A percentile compares a stretch with the other conserved stretches of the same genome.
These are phyloP conservation scores for Brachionus sp. DNA, from an alignment of 1,140 invertebrate species.

Conservation along the genomic window DNA sequence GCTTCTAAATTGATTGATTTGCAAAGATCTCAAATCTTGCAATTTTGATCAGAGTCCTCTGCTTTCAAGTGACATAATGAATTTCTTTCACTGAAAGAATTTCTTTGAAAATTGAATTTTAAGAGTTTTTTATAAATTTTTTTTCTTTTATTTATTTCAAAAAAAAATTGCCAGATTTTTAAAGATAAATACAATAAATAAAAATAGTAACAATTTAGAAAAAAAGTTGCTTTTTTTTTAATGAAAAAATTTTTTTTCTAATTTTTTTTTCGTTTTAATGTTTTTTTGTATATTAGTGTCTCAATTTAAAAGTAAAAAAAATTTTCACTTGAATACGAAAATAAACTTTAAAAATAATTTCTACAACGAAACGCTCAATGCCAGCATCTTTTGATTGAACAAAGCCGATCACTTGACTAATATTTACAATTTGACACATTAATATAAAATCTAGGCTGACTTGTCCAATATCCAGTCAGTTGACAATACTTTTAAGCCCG, in stretches of 20 bases:
- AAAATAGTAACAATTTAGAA: not conserved
- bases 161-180: slow-evolving; percentile 48
- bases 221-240: not conserved
- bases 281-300: not conserved
- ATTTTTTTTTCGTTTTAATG: not conserved
- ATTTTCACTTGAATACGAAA: slow-evolving; percentile 16
- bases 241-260: not conserved
- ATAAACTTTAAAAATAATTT: slow-evolving; percentile 12
- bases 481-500: not conserved
- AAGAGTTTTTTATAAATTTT: too few species aligned
- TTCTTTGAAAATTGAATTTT: too few species aligned
- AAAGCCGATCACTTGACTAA: not conserved
- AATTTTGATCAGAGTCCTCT: too few species aligned
- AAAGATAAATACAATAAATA: slow-evolving; percentile 33
- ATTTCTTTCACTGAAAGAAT: too few species aligned
- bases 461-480: not conserved
- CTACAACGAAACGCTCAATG: not conserved
- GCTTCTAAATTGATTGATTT: too few species aligned
- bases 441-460: not conserved
- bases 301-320: not conserved
- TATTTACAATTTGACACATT: not conserved
- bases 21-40: too few species aligned
- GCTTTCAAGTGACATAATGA: too few species aligned
- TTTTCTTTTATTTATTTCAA: slow-evolving; percentile 47
- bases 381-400: not conserved